Percentiles rank a stretch among this genome's conserved stretches.
Conservation (phyloP, 2,888 invertebrate genomes). For the Xestia xanthographa region DNA sequence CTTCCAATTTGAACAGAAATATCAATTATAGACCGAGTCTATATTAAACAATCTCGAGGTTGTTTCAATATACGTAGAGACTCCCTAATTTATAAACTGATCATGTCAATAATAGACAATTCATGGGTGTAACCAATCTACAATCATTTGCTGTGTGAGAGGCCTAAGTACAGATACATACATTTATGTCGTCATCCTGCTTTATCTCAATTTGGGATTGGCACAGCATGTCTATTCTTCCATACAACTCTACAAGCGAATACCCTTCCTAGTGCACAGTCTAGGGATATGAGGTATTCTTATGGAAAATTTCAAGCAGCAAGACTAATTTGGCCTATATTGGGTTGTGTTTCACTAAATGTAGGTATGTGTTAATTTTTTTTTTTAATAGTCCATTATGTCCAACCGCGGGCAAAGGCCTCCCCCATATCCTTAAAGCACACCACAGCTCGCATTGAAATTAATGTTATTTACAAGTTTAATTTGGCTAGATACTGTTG, state of each 20-base stretch:
- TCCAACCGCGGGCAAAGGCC: too few species aligned
- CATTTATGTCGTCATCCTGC: neutral
- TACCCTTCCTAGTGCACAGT: neutral
- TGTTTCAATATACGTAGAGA: neutral
- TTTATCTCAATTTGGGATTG: neutral
- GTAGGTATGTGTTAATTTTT: neutral
- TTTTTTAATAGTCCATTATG: too few species aligned
- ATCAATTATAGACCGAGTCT: neutral
- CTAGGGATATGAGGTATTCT: neutral
- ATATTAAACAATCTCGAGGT: neutral
- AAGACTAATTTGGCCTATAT: neutral
- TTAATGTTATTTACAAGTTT: conserved; percentile 12
- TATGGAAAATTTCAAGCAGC: neutral
- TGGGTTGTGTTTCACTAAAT: neutral
- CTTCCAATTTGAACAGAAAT: neutral
- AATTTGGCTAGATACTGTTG: conserved; percentile 8
- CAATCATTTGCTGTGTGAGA: neutral
- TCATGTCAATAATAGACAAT: neutral
- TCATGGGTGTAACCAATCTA: neutral
- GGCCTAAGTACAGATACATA: neutral
- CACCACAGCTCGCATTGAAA: neutral
- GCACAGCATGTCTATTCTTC: neutral
- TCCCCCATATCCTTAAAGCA: too few species aligned
- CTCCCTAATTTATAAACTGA: neutral
- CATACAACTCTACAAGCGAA: neutral